phyloP scores from a whole-genome alignment of 2,797 vertebrate genomes.

The Mycteria americana region DNA sequence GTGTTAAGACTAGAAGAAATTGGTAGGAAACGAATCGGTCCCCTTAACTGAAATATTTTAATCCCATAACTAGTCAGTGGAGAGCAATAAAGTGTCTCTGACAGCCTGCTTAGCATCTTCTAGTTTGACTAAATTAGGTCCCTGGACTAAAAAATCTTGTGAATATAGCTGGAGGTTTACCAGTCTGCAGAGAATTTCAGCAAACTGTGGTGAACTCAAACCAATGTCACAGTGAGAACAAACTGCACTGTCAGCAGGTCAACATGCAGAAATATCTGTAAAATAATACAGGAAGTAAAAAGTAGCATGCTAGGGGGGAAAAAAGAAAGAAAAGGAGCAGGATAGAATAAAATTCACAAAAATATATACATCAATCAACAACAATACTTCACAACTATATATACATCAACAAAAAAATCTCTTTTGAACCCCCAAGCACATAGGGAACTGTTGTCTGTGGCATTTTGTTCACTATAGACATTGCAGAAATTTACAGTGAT shows the following conservation, averaged over 20 bases:
- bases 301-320: background rate
- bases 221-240: background rate
- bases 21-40: background rate
- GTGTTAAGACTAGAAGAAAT: background rate
- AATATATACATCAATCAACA: background rate
- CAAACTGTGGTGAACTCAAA: background rate
- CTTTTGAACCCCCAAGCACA: background rate
- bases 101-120: background rate
- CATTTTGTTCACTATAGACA: background rate
- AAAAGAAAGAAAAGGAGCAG: background rate
- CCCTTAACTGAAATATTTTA: background rate
- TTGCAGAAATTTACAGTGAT: background rate
- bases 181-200: background rate
- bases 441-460: background rate
- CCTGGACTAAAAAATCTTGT: background rate
- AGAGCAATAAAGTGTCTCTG: background rate
- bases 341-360: background rate
- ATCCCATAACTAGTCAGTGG: background rate
- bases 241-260: background rate
- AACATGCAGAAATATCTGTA: background rate
- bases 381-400: background rate
- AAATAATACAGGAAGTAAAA: background rate
- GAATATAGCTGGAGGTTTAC: background rate
- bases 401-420: background rate
- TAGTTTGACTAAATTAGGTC: slow-evolving; percentile 13